Evolutionary conservation across 2,797 vertebrate species (phyloP).

Genomic region (Muraenolepis orangiensis): DNA sequence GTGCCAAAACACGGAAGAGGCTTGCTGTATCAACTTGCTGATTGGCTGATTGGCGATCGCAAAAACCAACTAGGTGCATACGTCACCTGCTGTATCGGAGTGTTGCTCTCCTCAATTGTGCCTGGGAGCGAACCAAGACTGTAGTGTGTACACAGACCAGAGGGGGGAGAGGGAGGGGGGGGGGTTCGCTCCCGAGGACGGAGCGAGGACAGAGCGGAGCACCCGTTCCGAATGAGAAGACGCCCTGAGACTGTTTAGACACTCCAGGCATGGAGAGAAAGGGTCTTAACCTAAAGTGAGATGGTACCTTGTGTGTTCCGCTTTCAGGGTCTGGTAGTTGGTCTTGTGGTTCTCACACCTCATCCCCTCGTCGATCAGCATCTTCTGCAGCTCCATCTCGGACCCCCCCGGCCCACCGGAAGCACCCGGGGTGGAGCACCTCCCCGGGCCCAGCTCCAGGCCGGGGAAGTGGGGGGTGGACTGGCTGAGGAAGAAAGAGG

Average conservation of each 20-base stretch:
- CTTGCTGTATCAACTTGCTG: too few relatives aligned
- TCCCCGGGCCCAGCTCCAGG: conserved; percentile 77
- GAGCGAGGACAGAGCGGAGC: too few relatives aligned
- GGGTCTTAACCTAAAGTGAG: background rate
- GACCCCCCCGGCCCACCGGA: conserved; percentile 55
- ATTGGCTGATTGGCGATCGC: too few relatives aligned
- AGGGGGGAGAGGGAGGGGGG: too few relatives aligned
- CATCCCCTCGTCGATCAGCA: conserved; percentile 86
- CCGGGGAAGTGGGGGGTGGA: conserved; percentile 50
- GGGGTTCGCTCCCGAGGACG: too few relatives aligned
- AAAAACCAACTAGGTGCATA: too few relatives aligned
- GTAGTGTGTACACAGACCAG: too few relatives aligned
- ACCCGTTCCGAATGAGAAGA: too few relatives aligned
- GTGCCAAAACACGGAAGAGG: too few relatives aligned
- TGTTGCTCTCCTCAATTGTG: too few relatives aligned
- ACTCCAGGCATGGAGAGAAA: background rate
- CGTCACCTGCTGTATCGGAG: too few relatives aligned
- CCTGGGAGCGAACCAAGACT: too few relatives aligned
- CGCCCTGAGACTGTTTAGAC: background rate
- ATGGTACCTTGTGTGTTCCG: conserved; percentile 80
- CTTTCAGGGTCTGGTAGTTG: conserved; percentile 87
- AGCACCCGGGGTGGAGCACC: conserved; percentile 61
- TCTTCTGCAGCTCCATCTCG: conserved; percentile 84
- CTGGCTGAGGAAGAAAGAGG: conserved; percentile 39
- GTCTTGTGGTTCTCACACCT: conserved; percentile 86